A percentile compares a stretch with the other conserved stretches of the same genome.
Evolutionary conservation across 2,797 vertebrate genomes (phyloP).

Genomic region (Sphenopsis melanotis): DNA sequence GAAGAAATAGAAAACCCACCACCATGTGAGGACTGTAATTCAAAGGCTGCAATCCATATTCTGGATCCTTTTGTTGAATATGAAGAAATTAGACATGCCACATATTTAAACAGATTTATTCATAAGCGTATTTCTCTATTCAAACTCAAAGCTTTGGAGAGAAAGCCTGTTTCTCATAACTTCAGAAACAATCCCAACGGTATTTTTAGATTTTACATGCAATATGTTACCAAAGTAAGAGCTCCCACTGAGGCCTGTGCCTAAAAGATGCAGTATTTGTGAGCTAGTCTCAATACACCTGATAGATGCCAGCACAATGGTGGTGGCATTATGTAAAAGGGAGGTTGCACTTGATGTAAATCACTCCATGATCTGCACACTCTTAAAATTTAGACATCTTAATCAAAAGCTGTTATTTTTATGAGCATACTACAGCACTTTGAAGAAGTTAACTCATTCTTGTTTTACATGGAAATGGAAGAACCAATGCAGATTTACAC

Average conservation of each 20-base stretch:
- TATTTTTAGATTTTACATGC: conserved; percentile 3
- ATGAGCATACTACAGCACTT: not conserved
- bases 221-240: not conserved
- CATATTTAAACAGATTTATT: conserved; percentile 35
- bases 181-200: not conserved
- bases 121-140: not conserved
- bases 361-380: not conserved
- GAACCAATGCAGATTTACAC: not conserved
- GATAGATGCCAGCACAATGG: not conserved
- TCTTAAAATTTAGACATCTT: not conserved
- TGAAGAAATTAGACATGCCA: not conserved
- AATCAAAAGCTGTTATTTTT: not conserved
- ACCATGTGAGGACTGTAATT: not conserved
- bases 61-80: not conserved
- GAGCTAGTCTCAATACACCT: not conserved
- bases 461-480: not conserved
- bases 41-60: not conserved
- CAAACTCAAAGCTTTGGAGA: conserved; percentile 2
- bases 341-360: not conserved
- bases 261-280: not conserved
- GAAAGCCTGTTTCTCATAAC: not conserved
- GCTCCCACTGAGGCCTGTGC: not conserved
- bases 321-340: not conserved
- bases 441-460: not conserved
- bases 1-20: not conserved